Evolutionary conservation across 1,140 invertebrate species (phyloP), one percentile per base, ranked within the genome.

Genomic region (Oscheius sp.): DNA sequence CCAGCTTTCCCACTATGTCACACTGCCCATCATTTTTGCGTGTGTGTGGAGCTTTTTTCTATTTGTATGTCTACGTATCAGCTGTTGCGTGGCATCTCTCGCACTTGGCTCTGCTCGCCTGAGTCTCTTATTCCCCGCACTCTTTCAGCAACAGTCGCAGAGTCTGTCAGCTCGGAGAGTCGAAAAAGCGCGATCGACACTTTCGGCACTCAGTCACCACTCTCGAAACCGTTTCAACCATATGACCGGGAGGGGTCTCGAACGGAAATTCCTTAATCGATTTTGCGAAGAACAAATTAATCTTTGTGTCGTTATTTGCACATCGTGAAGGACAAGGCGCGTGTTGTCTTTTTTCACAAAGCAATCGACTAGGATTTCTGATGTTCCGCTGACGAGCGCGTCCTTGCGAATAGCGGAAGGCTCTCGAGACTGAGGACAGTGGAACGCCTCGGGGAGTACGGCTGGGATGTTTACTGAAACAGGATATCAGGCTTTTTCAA

Each of bases 151-250:
- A 55, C 49, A 15, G 49, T 15, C 49, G 23, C 7, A 55, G 15
- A 20, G 49, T 55, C 49, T 55, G 49, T 26, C 49, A 55, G 49
- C 49, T 55, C 49, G 49, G 49, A 55, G 49, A 55, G 49, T 26
- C 49, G 49, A 55, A 55, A 55, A 55, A 55, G 49, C 49, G 49
- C 49, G 49, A 55, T 55, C 49, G 49, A 55, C 49, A 55, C 49
- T 55, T 55, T 55, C 49, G 49, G 49, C 49, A 55, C 49, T 55
- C 49, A 55, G 49, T 55, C 49, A 55, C 49, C 49, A 55, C 49
- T 55, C 28, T 26, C n/a, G n/a, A n/a, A 55, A 55, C 49, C 49
- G 49, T 55, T 55, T 55, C 49, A 55, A 55, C 7, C 49, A 55
- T 55, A 55, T 55, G 49, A 55, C 49, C 49, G 49, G 49, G 49